A percentile compares a stretch with the other conserved stretches of the same genome.
phyloP scores from a whole-genome alignment of 2,113 vertebrate genomes.

The Catagonus wagneri region DNA sequence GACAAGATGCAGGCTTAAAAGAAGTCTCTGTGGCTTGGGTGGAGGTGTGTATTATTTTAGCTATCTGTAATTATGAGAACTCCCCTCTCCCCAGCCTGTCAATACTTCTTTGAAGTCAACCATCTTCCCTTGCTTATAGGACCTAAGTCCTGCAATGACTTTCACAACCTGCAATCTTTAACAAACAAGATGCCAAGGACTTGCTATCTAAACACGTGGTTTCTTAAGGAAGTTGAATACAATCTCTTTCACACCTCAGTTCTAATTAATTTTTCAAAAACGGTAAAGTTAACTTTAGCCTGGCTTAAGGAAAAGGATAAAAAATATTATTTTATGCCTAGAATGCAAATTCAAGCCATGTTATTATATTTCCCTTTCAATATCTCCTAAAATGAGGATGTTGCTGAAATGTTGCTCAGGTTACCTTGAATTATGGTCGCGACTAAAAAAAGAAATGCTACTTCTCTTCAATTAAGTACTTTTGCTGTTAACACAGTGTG shows the following conservation, averaged over 20 bases:
- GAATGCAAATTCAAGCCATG: neutral
- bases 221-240: constrained; percentile 20
- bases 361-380: neutral
- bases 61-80: neutral
- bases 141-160: neutral
- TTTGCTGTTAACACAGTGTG: neutral
- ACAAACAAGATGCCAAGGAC: neutral
- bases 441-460: constrained; percentile 1
- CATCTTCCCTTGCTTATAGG: neutral
- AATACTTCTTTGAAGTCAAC: neutral
- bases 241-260: neutral
- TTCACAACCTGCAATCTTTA: constrained; percentile 9
- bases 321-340: neutral
- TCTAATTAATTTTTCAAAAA: constrained; percentile 1
- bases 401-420: neutral
- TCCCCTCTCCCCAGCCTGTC: neutral
- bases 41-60: neutral
- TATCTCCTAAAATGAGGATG: neutral
- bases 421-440: neutral
- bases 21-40: neutral
- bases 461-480: neutral
- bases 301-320: neutral
- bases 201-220: neutral
- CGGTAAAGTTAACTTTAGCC: neutral
- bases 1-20: neutral